A percentile compares a stretch with the other conserved stretches of the same genome.
phyloP scores from a whole-genome alignment of 2,888 invertebrate genomes.

The Cerceris ruficornis region DNA sequence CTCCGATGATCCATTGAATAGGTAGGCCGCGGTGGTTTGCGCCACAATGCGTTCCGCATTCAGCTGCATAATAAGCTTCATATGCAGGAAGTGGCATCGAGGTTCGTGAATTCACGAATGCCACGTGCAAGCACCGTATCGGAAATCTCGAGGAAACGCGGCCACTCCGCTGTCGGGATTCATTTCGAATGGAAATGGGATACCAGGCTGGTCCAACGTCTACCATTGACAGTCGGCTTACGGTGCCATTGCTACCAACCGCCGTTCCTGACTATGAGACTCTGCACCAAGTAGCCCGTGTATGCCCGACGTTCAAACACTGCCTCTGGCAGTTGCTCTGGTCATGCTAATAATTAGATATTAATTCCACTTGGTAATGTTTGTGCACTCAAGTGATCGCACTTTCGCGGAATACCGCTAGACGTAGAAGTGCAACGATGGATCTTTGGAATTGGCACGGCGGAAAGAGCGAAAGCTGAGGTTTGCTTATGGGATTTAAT shows the following conservation, averaged over 20 bases:
- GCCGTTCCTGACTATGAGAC: constrained; percentile 45
- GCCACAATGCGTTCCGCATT: constrained; percentile 26
- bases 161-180: constrained; percentile 55
- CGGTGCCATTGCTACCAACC: constrained; percentile 32
- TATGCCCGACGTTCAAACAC: constrained; percentile 38
- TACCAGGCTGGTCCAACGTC: constrained; percentile 43
- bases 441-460: too few relatives aligned
- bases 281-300: constrained; percentile 5
- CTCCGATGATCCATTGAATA: background rate
- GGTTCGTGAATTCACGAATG: constrained; percentile 35
- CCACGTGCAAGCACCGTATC: constrained; percentile 45
- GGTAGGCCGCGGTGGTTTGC: background rate
- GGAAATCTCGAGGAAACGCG: constrained; percentile 60
- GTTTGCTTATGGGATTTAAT: too few relatives aligned
- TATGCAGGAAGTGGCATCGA: constrained; percentile 33
- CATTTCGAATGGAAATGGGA: constrained; percentile 70
- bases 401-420: background rate
- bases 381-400: background rate
- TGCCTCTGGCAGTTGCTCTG: constrained; percentile 41
- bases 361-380: constrained; percentile 39
- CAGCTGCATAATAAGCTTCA: constrained; percentile 49
- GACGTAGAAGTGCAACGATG: too few relatives aligned
- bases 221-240: constrained; percentile 61
- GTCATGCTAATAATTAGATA: constrained; percentile 53
- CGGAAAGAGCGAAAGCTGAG: too few relatives aligned